These are phyloP conservation scores for Sardinella longiceps DNA, from an alignment of 2,797 vertebrate genomes.

Conservation along the genomic window DNA sequence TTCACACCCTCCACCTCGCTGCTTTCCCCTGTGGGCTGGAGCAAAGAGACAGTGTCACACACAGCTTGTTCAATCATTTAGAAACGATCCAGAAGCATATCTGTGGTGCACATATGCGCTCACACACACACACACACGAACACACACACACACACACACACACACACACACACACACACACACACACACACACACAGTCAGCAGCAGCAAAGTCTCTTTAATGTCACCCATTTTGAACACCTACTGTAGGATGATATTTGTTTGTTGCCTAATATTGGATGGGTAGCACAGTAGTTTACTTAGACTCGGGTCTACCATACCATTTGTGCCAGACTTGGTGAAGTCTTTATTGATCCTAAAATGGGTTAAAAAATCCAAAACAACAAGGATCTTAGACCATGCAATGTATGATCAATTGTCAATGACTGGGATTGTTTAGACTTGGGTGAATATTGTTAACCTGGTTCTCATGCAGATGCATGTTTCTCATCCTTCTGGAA, in stretches of 20 bases:
- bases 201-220: no score
- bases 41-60: conserved; percentile 7
- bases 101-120: not conserved
- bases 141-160: conserved; percentile 20
- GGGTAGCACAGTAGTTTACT: not conserved
- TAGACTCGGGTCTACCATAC: not conserved
- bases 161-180: no score
- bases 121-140: conserved; percentile 1
- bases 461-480: no score
- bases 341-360: not conserved
- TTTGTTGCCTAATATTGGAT: not conserved
- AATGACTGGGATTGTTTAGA: no score
- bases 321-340: not conserved
- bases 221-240: not conserved
- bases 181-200: no score
- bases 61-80: conserved; percentile 16
- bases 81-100: not conserved
- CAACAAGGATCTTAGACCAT: not conserved
- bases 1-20: not conserved
- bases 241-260: not conserved
- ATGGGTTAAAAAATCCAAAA: not conserved
- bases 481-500: no score
- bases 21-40: not conserved
- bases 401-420: no score
- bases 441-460: not conserved